Evolutionary conservation across 2,113 vertebrate genomes (phyloP), one percentile per base, ranked within the genome.

Genomic region (Eira barbara): DNA sequence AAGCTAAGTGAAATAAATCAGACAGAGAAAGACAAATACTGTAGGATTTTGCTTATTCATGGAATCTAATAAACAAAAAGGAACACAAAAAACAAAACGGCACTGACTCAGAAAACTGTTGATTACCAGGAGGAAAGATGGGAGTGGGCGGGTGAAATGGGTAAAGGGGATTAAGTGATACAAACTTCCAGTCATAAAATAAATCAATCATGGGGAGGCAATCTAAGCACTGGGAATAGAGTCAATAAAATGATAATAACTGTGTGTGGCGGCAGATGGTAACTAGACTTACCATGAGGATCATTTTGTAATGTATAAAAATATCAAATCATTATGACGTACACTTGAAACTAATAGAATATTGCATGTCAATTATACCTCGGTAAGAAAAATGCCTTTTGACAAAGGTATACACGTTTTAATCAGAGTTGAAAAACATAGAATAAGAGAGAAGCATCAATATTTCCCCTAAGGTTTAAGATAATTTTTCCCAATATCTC

Each of bases 391-490:
- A 93, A 95, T 88, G 83, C 80, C 88, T 95, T 93, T 95, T 97
- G 92, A 97, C 92, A 97, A 97, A 95, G 27, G 65, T 97, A 88
- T 76, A 94, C 71, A 95, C 29, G 25, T 90, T 97, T 98, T 97
- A 95, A 97, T 96, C 94, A 97, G 71, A 89, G 71, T 71, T 65
- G 59, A 96, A 87, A 96, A 87, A 29, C 65, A n/a, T 73, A 39
- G 94, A 57, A 82, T 89, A 57, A 94, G 36, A 92, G 47, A 97
- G 52, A 91, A 94, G 84, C 67, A 59, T 84, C 80, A 95, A 87
- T 97, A 96, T 94, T 94, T 95, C 80, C 88, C 96, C 57, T 31
- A 96, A 98, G 95, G 87, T 84, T 96, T 97, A 81, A 92, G 84
- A 61, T 94, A 80, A 47, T 81, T 93, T 96, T 74, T 39, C 42